Conservation (phyloP, 2,888 invertebrate genomes). For the Entomobrya proxima region DNA sequence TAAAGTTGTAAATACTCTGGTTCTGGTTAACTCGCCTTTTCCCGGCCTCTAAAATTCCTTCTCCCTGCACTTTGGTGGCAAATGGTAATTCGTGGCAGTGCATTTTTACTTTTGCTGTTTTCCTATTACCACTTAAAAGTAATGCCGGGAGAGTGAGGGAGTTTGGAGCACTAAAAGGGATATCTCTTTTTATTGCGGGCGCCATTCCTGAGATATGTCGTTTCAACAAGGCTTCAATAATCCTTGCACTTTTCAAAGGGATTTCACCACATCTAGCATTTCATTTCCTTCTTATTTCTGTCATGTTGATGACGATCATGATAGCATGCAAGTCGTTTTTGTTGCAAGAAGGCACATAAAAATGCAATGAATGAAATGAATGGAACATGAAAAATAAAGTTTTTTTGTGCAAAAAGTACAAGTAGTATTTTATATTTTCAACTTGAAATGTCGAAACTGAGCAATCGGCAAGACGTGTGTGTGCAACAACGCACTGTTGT, state of each 20-base stretch:
- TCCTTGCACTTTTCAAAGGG: background rate
- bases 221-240: background rate
- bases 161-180: background rate
- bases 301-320: background rate
- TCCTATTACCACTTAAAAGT: slow-evolving; percentile 5
- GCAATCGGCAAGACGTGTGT: background rate
- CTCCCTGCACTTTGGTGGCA: background rate
- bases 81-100: background rate
- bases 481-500: background rate
- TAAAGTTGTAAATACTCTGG: slow-evolving; percentile 59
- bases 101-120: background rate
- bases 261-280: background rate
- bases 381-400: slow-evolving; percentile 34
- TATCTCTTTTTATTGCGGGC: background rate
- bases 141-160: background rate
- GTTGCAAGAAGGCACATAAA: slow-evolving; percentile 14
- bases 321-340: slow-evolving; percentile 16
- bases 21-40: background rate
- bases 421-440: background rate
- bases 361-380: slow-evolving; percentile 39
- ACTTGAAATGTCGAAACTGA: background rate
- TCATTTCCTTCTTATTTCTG: background rate
- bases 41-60: background rate
- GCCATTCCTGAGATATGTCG: background rate
- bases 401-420: slow-evolving; percentile 1